Conservation (phyloP, 2,113 vertebrate genomes). For the Spheniscus mendiculus region DNA sequence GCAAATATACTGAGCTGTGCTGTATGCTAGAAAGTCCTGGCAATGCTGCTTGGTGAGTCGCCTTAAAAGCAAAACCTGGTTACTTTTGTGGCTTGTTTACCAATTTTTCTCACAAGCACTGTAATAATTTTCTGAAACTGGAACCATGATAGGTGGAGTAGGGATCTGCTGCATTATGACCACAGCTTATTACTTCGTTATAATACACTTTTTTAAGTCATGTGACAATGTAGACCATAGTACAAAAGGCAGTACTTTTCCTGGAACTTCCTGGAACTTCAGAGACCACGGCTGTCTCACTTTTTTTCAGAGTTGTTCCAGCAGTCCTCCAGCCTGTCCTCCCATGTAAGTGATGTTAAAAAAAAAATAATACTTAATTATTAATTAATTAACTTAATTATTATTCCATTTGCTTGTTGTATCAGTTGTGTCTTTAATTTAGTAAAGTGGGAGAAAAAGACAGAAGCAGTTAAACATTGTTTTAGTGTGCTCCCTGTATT, state of each 20-base stretch:
- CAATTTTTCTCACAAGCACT: not conserved
- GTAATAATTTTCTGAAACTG: not conserved
- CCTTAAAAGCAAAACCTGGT: not conserved
- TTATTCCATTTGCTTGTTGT: not conserved
- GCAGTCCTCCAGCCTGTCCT: not conserved
- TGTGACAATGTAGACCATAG: not conserved
- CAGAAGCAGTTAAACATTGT: not conserved
- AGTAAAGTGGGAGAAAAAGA: not conserved
- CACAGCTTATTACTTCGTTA: not conserved
- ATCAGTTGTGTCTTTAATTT: not conserved
- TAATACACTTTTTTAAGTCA: not conserved
- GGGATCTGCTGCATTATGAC: not conserved
- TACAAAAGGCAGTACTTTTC: not conserved
- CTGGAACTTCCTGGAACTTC: not conserved
- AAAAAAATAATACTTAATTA: too few relatives aligned
- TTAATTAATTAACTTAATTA: too few relatives aligned
- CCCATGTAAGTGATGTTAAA: not conserved
- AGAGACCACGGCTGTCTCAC: not conserved
- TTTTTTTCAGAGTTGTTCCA: not conserved
- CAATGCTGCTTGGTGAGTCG: not conserved
- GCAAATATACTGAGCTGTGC: not conserved
- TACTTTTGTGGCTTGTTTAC: not conserved
- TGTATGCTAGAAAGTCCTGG: not conserved
- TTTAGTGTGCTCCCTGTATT: not conserved
- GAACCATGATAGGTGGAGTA: not conserved